phyloP scores from a whole-genome alignment of 2,888 invertebrate genomes.

The Himalopsyche anomala region DNA sequence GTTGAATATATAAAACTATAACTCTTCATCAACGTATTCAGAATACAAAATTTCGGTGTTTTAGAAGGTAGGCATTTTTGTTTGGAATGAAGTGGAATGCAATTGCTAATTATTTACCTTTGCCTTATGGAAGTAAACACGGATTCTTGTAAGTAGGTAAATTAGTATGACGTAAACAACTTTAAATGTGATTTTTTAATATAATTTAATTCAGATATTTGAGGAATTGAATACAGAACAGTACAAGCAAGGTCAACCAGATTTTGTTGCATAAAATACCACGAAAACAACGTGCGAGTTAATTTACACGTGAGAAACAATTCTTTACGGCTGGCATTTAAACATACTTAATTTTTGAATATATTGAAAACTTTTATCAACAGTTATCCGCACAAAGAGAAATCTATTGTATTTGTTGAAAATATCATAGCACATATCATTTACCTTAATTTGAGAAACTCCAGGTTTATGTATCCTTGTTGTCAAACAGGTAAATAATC shows the following conservation, averaged over 20 bases:
- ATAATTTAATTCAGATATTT: neutral
- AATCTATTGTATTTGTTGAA: neutral
- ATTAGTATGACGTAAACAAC: conserved; percentile 11
- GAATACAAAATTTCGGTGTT: too few relatives aligned
- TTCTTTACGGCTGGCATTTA: neutral
- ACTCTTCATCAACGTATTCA: too few relatives aligned
- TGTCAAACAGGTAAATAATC: conserved; percentile 63
- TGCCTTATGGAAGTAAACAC: conserved; percentile 42
- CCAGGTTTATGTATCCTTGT: conserved; percentile 53
- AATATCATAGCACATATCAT: neutral
- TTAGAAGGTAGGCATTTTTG: neutral
- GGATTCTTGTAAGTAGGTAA: neutral
- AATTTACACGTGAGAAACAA: conserved; percentile 16
- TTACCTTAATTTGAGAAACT: conserved; percentile 27
- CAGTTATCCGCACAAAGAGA: neutral
- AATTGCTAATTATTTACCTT: conserved; percentile 8
- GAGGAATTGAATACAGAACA: conserved; percentile 27
- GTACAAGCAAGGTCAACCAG: neutral
- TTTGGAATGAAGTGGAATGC: conserved; percentile 26
- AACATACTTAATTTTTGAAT: neutral
- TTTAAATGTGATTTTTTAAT: neutral
- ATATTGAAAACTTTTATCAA: neutral
- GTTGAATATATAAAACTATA: too few relatives aligned
- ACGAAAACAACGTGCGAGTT: conserved; percentile 29
- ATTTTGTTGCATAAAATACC: conserved; percentile 28